Evolutionary conservation across 1,140 invertebrate species (phyloP).

Genomic region (Listronotus oregonensis): DNA sequence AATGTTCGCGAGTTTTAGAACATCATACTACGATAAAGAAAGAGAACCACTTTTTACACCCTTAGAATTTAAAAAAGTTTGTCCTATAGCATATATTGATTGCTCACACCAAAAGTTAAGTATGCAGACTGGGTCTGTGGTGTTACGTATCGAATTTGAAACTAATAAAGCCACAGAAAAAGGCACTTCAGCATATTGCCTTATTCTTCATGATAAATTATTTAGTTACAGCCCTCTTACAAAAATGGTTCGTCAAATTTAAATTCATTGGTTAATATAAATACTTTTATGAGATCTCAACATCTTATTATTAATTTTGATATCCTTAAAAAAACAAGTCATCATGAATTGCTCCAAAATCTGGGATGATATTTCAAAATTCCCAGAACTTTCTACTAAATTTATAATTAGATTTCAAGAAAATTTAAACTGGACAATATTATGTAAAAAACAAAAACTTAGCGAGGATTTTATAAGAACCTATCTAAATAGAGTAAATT

Average conservation of each 20-base stretch:
- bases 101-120: slow-evolving; percentile 15
- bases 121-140: slow-evolving; percentile 5
- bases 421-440: too few relatives aligned
- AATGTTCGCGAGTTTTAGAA: slow-evolving; percentile 8
- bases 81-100: slow-evolving; percentile 8
- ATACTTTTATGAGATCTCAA: too few relatives aligned
- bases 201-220: slow-evolving; percentile 18
- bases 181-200: slow-evolving; percentile 8
- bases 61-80: neutral
- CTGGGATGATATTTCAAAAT: too few relatives aligned
- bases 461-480: too few relatives aligned
- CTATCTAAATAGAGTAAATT: too few relatives aligned
- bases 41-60: slow-evolving; percentile 16
- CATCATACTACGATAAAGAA: neutral
- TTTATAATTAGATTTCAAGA: too few relatives aligned
- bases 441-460: too few relatives aligned
- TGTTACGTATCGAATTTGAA: slow-evolving; percentile 15
- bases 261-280: neutral
- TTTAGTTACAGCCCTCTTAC: slow-evolving; percentile 20
- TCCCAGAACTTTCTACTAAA: too few relatives aligned
- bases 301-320: too few relatives aligned
- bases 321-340: too few relatives aligned
- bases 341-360: too few relatives aligned
- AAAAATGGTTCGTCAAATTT: slow-evolving; percentile 17
- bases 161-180: neutral